Percentiles rank a stretch among this genome's conserved stretches.
These are phyloP conservation scores for Lumbricus terrestris DNA, from an alignment of 2,888 invertebrate species.

Conservation along the genomic window DNA sequence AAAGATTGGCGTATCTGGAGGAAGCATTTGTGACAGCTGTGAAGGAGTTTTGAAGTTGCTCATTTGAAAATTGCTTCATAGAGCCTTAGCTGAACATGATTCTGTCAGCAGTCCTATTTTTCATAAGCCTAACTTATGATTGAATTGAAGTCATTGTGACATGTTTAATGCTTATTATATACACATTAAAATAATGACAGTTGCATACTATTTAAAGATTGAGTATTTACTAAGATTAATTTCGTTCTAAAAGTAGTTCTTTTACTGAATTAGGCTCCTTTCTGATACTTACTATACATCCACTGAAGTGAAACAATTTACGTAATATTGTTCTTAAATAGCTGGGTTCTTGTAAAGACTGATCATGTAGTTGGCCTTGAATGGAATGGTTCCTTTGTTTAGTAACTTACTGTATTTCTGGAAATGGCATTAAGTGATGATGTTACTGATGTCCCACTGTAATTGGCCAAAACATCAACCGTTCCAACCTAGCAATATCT, in stretches of 20 bases:
- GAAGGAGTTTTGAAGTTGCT: background rate
- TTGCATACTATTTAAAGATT: background rate
- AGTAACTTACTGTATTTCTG: background rate
- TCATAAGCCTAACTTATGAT: background rate
- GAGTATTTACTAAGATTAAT: background rate
- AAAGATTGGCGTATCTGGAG: background rate
- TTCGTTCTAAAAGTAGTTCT: background rate
- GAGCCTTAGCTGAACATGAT: background rate
- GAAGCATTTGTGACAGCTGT: background rate
- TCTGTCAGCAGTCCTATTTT: background rate
- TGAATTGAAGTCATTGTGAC: background rate
- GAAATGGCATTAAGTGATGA: background rate
- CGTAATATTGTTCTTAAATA: background rate
- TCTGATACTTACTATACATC: no score
- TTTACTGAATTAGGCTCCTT: background rate
- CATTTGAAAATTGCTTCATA: background rate
- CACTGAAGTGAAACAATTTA: no score
- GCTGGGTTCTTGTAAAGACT: conserved; percentile 3
- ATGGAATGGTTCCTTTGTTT: background rate
- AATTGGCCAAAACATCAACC: background rate
- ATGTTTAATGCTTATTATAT: background rate
- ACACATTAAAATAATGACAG: background rate
- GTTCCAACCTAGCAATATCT: background rate
- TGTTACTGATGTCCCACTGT: background rate
- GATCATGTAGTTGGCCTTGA: background rate